These are phyloP conservation scores for Temnothorax ravouxi DNA, from an alignment of 2,888 invertebrate species.

Conservation along the genomic window DNA sequence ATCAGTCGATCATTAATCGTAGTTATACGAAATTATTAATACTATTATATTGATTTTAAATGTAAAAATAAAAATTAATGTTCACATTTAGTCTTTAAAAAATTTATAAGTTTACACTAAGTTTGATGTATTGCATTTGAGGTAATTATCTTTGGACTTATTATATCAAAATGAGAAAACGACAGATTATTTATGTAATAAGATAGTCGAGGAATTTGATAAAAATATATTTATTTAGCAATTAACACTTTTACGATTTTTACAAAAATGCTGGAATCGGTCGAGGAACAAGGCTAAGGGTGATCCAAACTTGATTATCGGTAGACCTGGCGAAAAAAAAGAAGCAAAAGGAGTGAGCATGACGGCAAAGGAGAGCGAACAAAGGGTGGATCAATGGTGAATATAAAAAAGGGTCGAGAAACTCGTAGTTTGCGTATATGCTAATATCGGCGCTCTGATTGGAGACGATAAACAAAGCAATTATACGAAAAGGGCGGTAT, in stretches of 20 bases:
- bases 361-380: constrained; percentile 30
- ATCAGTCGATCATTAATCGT: background rate
- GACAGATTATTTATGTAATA: background rate
- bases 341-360: constrained; percentile 20
- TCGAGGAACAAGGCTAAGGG: constrained; percentile 18
- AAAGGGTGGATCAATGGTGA: constrained; percentile 51
- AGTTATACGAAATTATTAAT: background rate
- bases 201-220: background rate
- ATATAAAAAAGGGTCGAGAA: constrained; percentile 59
- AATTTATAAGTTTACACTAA: background rate
- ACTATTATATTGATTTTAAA: background rate
- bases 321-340: background rate
- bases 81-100: background rate
- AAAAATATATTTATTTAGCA: background rate
- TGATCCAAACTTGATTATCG: constrained; percentile 10
- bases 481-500: constrained; percentile 83
- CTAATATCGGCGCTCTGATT: constrained; percentile 83
- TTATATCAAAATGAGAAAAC: background rate
- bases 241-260: background rate
- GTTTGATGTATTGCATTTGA: background rate
- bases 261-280: background rate
- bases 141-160: background rate
- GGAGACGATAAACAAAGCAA: constrained; percentile 85
- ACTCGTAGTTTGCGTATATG: constrained; percentile 79
- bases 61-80: background rate